Percentiles rank a stretch among this genome's conserved stretches.
Conservation (phyloP, 2,888 invertebrate species). For the Molanna angustata region DNA sequence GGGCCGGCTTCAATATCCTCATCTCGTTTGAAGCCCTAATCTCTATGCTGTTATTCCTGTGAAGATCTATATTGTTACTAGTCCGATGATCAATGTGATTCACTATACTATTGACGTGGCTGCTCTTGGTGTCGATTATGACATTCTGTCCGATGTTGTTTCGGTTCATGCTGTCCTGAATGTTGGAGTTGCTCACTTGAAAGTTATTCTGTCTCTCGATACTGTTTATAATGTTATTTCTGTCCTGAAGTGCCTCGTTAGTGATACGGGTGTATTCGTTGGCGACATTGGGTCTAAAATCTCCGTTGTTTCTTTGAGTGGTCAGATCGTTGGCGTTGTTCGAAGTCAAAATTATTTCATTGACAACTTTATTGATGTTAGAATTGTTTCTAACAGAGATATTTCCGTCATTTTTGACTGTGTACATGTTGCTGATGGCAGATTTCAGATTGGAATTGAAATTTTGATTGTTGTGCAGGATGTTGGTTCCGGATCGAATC, state of each 20-base stretch:
- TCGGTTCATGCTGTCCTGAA: conserved; percentile 14
- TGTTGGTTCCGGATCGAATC: conserved; percentile 18
- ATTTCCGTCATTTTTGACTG: conserved; percentile 10
- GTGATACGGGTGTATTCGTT: conserved; percentile 22
- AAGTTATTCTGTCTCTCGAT: conserved; percentile 18
- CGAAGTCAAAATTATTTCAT: conserved; percentile 25
- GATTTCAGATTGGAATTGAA: conserved; percentile 25
- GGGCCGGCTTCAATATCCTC: conserved; percentile 49
- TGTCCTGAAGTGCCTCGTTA: conserved; percentile 12
- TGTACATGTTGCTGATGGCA: conserved; percentile 21
- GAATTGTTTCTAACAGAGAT: conserved; percentile 21
- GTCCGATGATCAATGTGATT: conserved; percentile 48
- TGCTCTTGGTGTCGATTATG: conserved; percentile 38
- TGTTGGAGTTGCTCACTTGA: conserved; percentile 5
- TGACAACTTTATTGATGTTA: conserved; percentile 24
- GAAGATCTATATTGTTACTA: conserved; percentile 46
- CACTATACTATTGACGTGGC: conserved; percentile 42
- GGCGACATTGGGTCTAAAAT: conserved; percentile 14
- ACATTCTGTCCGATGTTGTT: conserved; percentile 34
- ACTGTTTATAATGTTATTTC: conserved; percentile 19
- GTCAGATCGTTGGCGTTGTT: conserved; percentile 29
- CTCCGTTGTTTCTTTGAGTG: conserved; percentile 26
- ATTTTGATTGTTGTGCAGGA: conserved; percentile 15
- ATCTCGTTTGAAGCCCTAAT: conserved; percentile 23
- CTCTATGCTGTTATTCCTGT: conserved; percentile 34